Evolutionary conservation across 2,113 vertebrate species (phyloP).

Genomic region (Apodemus speciosus): DNA sequence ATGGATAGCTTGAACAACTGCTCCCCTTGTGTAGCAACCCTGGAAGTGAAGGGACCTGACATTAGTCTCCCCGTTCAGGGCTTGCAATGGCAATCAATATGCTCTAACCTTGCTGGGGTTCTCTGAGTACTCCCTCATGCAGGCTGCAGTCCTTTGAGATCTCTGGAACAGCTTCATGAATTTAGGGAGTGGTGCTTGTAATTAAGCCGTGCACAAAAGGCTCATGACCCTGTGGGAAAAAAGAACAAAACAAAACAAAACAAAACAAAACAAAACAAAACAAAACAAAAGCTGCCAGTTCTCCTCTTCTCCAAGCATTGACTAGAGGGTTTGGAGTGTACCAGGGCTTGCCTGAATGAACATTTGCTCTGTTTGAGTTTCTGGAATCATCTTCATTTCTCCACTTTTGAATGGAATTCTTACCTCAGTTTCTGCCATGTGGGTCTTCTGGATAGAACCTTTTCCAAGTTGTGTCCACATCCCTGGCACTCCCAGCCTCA

Average conservation of each 20-base stretch:
- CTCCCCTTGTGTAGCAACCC: background rate
- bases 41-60: background rate
- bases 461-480: background rate
- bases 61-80: background rate
- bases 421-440: background rate
- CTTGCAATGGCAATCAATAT: constrained; percentile 35
- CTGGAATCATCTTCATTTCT: background rate
- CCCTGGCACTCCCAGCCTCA: background rate
- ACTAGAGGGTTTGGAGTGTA: background rate
- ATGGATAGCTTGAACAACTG: background rate
- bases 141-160: background rate
- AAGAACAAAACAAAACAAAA: constrained; percentile 18
- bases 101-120: background rate
- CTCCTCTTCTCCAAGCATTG: background rate
- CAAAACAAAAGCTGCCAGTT: background rate
- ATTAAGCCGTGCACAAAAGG: constrained; percentile 42
- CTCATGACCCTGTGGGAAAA: constrained; percentile 32
- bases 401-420: constrained; percentile 2
- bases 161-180: background rate
- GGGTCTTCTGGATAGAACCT: background rate
- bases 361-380: constrained; percentile 13
- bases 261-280: constrained; percentile 30
- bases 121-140: background rate
- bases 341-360: background rate
- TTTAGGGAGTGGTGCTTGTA: constrained; percentile 22